Conservation (phyloP, 2,888 invertebrate genomes). For the Entomobrya multifasciata region DNA sequence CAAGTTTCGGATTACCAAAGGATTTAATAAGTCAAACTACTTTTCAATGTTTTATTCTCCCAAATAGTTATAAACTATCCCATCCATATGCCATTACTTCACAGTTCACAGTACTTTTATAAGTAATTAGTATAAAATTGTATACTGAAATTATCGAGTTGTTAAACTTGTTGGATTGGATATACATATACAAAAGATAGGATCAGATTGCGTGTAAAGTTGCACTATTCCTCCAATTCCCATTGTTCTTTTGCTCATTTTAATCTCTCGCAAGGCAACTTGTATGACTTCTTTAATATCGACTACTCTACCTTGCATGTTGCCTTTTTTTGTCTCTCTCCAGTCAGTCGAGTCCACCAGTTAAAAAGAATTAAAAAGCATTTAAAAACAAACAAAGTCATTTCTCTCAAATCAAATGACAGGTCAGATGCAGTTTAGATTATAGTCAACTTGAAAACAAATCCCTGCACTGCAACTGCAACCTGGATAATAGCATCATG, state of each 20-base stretch:
- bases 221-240: slow-evolving; percentile 5
- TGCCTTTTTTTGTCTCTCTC: background rate
- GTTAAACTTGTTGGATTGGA: too few relatives aligned
- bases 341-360: background rate
- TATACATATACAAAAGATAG: background rate
- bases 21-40: too few relatives aligned
- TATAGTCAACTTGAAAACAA: background rate
- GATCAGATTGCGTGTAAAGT: slow-evolving; percentile 35
- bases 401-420: slow-evolving; percentile 9
- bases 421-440: slow-evolving; percentile 62
- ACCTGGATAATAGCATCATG: background rate
- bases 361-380: slow-evolving; percentile 20
- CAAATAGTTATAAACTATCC: background rate
- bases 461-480: background rate
- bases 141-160: background rate
- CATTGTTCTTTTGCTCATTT: slow-evolving; percentile 11
- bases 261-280: too few relatives aligned
- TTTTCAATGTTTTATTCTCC: too few relatives aligned
- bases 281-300: too few relatives aligned
- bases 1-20: too few relatives aligned
- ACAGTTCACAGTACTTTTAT: background rate
- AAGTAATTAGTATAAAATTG: slow-evolving; percentile 56
- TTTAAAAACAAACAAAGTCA: slow-evolving; percentile 24
- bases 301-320: background rate
- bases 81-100: background rate